Evolutionary conservation across 2,888 invertebrate genomes (phyloP), one percentile per base, ranked within the genome.

Genomic region (Apodemia hepburni): DNA sequence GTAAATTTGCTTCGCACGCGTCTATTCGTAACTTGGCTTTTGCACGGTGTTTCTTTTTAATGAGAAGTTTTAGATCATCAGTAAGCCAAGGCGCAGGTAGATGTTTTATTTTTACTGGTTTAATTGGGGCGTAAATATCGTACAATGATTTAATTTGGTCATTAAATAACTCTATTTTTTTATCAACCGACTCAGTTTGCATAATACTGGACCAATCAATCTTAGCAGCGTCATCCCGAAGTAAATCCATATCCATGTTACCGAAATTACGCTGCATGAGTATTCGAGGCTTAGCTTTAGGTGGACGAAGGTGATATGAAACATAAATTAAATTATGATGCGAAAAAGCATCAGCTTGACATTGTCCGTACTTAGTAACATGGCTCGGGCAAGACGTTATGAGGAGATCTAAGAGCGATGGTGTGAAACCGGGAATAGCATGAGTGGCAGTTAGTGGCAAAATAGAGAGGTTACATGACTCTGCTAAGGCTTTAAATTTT

Each of bases 381-480:
- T 29, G 7, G 7, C 29, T 29, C 7, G 29, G 29, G 29, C 29
- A 7, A 29, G 29, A 29, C 1, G 29, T 6, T 29, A 29, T 6
- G 7, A 7, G 7, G 29, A 29, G 29, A 29, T 29, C 29, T 29
- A 29, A 29, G 6, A 29, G 29, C 1, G 29, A 29, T 6, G 29
- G 29, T 29, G 29, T 29, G 29, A 29, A 29, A 29, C 12, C 42
- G 42, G 42, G 47, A 47, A 17, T 47, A 8, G 47, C 4, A 17
- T 47, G 47, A 47, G 47, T 47, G 15, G 47, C 17, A n/a, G 6
- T n/a, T 47, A 47, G 17, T 8, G 47, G 47, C n/a, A 47, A 47
- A n/a, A 59, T 35, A 35, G 15, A 9, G 9, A 59, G 17, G 38
- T 59, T 22, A 35, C 42, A 59, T 22, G 59, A 59, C 18, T 59